Percentiles rank a stretch among this genome's conserved stretches.
These are phyloP conservation scores for Orius insidiosus DNA, from an alignment of 1,140 invertebrate species.

Conservation along the genomic window DNA sequence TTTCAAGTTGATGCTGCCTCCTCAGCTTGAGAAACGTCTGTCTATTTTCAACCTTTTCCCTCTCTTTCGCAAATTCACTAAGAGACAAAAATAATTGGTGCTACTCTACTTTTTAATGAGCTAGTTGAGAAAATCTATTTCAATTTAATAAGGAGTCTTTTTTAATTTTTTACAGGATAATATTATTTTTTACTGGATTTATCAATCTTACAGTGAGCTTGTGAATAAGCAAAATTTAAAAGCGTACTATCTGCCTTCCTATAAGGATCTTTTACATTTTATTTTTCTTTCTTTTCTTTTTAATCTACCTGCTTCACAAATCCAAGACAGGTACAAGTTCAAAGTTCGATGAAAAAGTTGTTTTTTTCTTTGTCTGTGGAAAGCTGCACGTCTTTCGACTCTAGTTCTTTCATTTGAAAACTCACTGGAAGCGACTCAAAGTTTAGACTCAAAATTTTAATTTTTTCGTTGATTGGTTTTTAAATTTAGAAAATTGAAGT, in stretches of 20 bases:
- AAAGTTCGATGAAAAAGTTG: conserved; percentile 63
- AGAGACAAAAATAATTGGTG: conserved; percentile 32
- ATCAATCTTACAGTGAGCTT: neutral
- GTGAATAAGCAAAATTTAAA: too few species aligned
- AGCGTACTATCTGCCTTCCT: too few species aligned
- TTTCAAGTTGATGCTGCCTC: conserved; percentile 95
- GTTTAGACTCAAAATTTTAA: neutral
- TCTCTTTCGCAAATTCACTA: conserved; percentile 99
- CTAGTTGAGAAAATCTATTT: neutral
- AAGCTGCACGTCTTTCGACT: conserved; percentile 66
- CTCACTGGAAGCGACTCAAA: conserved; percentile 39
- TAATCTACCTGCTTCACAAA: conserved; percentile 66
- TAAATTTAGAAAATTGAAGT: neutral
- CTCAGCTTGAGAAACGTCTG: conserved; percentile 99
- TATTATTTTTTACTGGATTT: neutral
- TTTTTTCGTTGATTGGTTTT: neutral
- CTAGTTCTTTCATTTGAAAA: conserved; percentile 80
- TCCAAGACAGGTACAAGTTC: conserved; percentile 71
- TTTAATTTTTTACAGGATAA: too few species aligned
- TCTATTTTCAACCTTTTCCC: conserved; percentile 99
- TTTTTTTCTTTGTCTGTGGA: conserved; percentile 63
- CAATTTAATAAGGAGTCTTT: neutral
- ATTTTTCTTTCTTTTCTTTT: neutral
- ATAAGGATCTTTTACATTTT: too few species aligned
- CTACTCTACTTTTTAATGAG: conserved; percentile 1